Conservation (phyloP, 2,888 invertebrate genomes). For the Willowsia nigromaculata region DNA sequence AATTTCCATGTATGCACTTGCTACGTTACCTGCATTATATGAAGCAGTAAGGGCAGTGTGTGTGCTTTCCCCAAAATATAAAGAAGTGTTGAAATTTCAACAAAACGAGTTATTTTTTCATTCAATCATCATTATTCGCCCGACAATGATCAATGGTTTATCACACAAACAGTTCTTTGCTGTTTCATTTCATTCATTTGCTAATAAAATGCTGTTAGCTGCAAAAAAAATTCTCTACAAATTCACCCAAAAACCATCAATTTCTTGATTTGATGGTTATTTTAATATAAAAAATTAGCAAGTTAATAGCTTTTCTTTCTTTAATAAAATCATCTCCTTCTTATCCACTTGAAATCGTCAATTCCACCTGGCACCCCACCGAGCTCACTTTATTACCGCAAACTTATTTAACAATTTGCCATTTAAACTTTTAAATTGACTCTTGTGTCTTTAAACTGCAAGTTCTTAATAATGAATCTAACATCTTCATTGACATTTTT, state of each 20-base stretch:
- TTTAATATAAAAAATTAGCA: not conserved
- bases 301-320: conserved; percentile 12
- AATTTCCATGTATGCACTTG: not conserved
- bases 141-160: conserved; percentile 33
- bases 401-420: not conserved
- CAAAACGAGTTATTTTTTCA: conserved; percentile 34
- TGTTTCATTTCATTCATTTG: not conserved
- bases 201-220: not conserved
- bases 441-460: not conserved
- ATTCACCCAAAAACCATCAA: not conserved
- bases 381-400: not conserved
- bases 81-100: not conserved
- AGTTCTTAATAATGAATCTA: not conserved
- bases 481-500: conserved; percentile 26
- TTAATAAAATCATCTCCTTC: not conserved
- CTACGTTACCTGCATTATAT: not conserved
- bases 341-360: not conserved
- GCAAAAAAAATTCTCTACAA: not conserved
- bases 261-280: not conserved
- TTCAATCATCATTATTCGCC: conserved; percentile 17
- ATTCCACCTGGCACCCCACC: not conserved
- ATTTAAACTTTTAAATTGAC: not conserved
- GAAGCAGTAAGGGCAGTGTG: not conserved
- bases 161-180: not conserved
- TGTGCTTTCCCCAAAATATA: not conserved